A percentile compares a stretch with the other conserved stretches of the same genome.
phyloP scores from a whole-genome alignment of 2,113 vertebrate species.

The Corydoras sp. region DNA sequence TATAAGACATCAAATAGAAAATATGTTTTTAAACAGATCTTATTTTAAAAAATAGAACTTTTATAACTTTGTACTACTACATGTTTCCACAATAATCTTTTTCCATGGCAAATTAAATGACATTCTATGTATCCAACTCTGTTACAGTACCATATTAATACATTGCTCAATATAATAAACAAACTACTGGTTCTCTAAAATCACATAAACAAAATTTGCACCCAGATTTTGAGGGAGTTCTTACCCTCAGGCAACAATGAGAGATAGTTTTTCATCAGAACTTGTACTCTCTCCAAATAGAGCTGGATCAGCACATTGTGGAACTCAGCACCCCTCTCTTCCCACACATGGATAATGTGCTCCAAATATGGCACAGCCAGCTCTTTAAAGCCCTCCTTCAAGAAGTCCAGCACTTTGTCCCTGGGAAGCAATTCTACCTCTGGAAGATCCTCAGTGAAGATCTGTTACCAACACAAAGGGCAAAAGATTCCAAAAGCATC shows the following conservation, averaged over 20 bases:
- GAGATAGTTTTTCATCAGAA: slow-evolving; percentile 93
- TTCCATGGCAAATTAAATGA: no score
- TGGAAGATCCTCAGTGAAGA: slow-evolving; percentile 94
- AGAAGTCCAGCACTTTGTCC: slow-evolving; percentile 81
- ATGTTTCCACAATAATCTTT: no score
- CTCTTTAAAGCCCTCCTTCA: slow-evolving; percentile 87
- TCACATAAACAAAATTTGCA: background rate
- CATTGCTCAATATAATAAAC: no score
- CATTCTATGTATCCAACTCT: no score
- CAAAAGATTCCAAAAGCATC: background rate
- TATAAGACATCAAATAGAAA: no score
- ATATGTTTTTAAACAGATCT: no score
- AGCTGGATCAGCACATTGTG: slow-evolving; percentile 94
- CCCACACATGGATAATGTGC: slow-evolving; percentile 87
- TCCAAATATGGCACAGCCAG: slow-evolving; percentile 91
- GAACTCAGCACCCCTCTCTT: slow-evolving; percentile 80
- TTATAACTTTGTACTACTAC: no score
- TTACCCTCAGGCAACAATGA: slow-evolving; percentile 80
- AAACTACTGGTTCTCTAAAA: no score
- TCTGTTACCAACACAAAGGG: slow-evolving; percentile 60
- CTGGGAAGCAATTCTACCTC: slow-evolving; percentile 90
- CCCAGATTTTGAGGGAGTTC: background rate
- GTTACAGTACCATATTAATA: no score
- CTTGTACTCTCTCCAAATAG: slow-evolving; percentile 90
- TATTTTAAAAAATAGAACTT: no score